These are phyloP conservation scores for Tortricodes alternella DNA, from an alignment of 2,888 invertebrate genomes.

Conservation along the genomic window DNA sequence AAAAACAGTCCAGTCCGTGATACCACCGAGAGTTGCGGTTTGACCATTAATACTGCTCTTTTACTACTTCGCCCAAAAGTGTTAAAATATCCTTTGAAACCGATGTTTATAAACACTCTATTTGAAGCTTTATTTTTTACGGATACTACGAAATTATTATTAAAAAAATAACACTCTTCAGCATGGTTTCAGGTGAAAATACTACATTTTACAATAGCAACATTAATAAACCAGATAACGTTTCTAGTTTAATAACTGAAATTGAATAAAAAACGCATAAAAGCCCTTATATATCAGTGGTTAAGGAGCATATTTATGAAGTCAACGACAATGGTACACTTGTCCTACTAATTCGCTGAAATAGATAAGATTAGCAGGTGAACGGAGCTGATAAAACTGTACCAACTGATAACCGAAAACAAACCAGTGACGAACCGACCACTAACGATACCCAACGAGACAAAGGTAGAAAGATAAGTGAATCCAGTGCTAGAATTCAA, in stretches of 20 bases:
- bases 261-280: conserved; percentile 23
- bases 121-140: too few relatives aligned
- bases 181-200: not conserved
- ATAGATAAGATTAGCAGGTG: conserved; percentile 70
- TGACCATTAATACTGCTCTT: not conserved
- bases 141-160: too few relatives aligned
- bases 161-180: not conserved
- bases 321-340: conserved; percentile 41
- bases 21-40: not conserved
- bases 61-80: not conserved
- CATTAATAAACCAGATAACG: conserved; percentile 6
- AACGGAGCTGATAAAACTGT: conserved; percentile 60
- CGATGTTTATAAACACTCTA: not conserved
- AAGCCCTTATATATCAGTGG: conserved; percentile 27
- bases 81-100: not conserved
- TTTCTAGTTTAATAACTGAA: conserved; percentile 8
- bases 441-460: conserved; percentile 63
- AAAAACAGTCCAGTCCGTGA: not conserved
- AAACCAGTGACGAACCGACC: conserved; percentile 61
- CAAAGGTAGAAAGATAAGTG: conserved; percentile 48
- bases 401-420: conserved; percentile 60
- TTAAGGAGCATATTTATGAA: conserved; percentile 37
- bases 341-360: conserved; percentile 75
- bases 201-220: conserved; percentile 13
- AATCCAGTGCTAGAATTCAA: conserved; percentile 34